Evolutionary conservation across 2,797 vertebrate species (phyloP).

Genomic region (Hirundo rustica): DNA sequence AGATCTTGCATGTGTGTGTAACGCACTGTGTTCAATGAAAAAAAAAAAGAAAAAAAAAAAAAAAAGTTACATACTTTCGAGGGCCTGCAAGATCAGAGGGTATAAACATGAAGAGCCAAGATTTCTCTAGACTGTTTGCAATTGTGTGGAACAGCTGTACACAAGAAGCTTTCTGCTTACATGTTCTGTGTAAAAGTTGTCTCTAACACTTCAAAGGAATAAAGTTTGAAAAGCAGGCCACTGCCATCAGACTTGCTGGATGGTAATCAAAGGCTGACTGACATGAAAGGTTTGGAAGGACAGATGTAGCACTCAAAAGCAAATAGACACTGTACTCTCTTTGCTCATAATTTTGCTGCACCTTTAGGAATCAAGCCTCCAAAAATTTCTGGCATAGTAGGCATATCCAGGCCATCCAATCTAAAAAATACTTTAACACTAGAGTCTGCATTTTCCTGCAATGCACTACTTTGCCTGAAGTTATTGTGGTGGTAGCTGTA

Average conservation of each 20-base stretch:
- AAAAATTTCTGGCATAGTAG: background rate
- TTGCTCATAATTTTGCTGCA: background rate
- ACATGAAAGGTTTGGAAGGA: background rate
- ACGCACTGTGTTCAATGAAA: background rate
- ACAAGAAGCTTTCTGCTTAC: background rate
- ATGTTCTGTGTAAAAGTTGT: background rate
- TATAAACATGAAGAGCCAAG: background rate
- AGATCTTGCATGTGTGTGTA: background rate
- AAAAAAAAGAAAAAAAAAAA: background rate
- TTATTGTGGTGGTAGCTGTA: background rate
- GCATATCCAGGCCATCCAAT: background rate
- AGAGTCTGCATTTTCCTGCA: background rate
- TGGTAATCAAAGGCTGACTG: background rate
- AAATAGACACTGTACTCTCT: background rate
- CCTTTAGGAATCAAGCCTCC: background rate
- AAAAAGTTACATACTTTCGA: background rate
- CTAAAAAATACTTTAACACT: background rate
- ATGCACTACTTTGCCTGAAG: background rate
- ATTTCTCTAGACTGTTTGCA: background rate
- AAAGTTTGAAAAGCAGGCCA: background rate
- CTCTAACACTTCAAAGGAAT: background rate
- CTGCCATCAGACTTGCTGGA: background rate
- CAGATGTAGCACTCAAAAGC: background rate
- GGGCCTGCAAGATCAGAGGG: background rate
- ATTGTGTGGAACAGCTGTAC: background rate